Conservation (phyloP, 1,140 invertebrate genomes). For the Drosophila leontia region DNA sequence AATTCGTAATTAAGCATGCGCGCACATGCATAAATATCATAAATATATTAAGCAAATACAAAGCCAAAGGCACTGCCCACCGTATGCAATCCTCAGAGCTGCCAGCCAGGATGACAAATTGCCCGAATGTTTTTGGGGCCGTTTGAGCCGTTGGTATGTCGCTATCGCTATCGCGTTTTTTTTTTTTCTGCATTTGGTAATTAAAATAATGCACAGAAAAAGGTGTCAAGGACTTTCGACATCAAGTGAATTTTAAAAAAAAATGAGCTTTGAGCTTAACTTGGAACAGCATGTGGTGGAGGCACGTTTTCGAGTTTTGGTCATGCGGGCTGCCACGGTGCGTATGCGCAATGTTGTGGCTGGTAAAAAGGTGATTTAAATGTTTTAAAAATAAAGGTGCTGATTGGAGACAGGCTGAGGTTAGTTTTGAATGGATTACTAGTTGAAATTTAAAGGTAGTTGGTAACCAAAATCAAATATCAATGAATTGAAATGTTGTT, state of each 20-base stretch:
- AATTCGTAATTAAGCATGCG: constrained; percentile 80
- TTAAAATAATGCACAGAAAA: constrained; percentile 71
- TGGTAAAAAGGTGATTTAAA: constrained; percentile 4
- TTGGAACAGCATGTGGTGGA: constrained; percentile 23
- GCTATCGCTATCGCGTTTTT: constrained; percentile 36
- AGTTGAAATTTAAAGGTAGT: no score
- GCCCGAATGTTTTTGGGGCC: constrained; percentile 23
- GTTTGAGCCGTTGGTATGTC: constrained; percentile 30
- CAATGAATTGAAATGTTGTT: no score
- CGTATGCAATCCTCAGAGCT: constrained; percentile 6
- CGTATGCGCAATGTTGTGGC: constrained; percentile 20
- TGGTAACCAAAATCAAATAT: no score
- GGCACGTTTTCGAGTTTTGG: constrained; percentile 18
- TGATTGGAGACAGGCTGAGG: background rate
- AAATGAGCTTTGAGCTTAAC: constrained; percentile 8
- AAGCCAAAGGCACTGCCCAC: constrained; percentile 22
- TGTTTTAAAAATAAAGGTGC: background rate
- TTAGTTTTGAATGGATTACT: background rate
- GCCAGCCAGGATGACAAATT: constrained; percentile 74
- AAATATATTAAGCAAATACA: constrained; percentile 58
- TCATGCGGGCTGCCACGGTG: constrained; percentile 30
- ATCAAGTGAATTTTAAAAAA: constrained; percentile 74
- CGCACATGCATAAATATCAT: constrained; percentile 78
- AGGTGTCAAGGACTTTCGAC: constrained; percentile 76
- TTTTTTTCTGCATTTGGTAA: constrained; percentile 52